A percentile compares a stretch with the other conserved stretches of the same genome.
phyloP scores from a whole-genome alignment of 2,113 vertebrate genomes.

The Ailuropoda melanoleuca region DNA sequence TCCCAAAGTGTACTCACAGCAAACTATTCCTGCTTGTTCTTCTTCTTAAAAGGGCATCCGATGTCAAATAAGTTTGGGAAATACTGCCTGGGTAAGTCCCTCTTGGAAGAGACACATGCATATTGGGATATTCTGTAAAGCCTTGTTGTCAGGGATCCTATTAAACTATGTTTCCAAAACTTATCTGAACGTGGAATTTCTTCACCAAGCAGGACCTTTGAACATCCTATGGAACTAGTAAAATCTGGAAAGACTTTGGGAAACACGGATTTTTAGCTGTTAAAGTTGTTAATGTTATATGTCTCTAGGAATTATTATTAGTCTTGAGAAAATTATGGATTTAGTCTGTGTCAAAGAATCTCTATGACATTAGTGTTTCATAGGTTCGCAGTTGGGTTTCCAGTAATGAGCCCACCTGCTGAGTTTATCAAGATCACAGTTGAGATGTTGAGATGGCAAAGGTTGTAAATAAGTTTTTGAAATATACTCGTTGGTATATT shows the following conservation, averaged over 20 bases:
- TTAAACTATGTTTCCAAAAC: slow-evolving; percentile 34
- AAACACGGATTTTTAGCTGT: slow-evolving; percentile 59
- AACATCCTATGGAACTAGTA: neutral
- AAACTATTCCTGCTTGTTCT: neutral
- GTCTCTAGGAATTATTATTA: slow-evolving; percentile 44
- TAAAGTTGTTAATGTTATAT: slow-evolving; percentile 29
- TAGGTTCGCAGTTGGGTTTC: slow-evolving; percentile 20
- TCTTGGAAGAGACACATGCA: neutral
- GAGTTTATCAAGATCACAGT: slow-evolving; percentile 14
- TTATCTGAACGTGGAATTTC: neutral
- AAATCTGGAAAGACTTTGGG: slow-evolving; percentile 62
- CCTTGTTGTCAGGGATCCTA: neutral
- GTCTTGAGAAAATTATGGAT: slow-evolving; percentile 60
- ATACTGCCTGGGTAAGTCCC: neutral
- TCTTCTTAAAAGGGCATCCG: slow-evolving; percentile 21
- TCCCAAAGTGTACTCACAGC: slow-evolving; percentile 60
- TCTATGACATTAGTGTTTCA: slow-evolving; percentile 47
- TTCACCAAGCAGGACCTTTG: neutral
- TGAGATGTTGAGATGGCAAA: slow-evolving; percentile 20
- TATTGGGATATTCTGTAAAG: neutral
- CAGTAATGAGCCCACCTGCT: neutral
- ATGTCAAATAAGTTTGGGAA: slow-evolving; percentile 38
- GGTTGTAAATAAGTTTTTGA: slow-evolving; percentile 11
- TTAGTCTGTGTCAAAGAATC: slow-evolving; percentile 65
- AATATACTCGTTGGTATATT: slow-evolving; percentile 71